Evolutionary conservation across 2,113 vertebrate species (phyloP).

Genomic region (Scartelaos histophorus): DNA sequence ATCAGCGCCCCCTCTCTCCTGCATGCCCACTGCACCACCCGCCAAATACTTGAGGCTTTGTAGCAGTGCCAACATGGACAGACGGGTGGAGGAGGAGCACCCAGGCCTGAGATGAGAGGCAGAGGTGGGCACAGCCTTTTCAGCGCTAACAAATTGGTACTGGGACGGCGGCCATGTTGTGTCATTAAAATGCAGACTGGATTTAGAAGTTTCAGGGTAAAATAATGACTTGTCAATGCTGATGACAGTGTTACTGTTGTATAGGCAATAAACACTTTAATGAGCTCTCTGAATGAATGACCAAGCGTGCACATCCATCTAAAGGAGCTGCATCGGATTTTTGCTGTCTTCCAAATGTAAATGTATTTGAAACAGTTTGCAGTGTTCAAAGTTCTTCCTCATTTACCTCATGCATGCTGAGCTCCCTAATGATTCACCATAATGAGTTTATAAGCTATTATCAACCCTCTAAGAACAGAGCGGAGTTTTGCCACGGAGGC

Average conservation of each 20-base stretch:
- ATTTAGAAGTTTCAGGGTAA: background rate
- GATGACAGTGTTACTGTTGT: background rate
- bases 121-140: constrained; percentile 28
- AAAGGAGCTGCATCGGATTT: too few species aligned
- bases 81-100: constrained; percentile 65
- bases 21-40: constrained; percentile 45
- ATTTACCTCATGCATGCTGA: too few species aligned
- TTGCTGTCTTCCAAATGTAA: too few species aligned
- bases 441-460: too few species aligned
- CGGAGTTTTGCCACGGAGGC: too few species aligned
- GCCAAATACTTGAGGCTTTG: constrained; percentile 72
- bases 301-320: too few species aligned
- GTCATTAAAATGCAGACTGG: background rate
- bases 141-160: constrained; percentile 31
- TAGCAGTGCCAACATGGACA: constrained; percentile 71
- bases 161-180: constrained; percentile 6
- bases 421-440: too few species aligned
- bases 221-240: background rate
- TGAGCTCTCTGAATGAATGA: too few species aligned
- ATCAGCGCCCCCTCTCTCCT: constrained; percentile 62
- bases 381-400: too few species aligned
- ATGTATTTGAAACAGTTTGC: too few species aligned
- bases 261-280: too few species aligned
- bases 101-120: constrained; percentile 51
- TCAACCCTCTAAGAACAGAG: too few species aligned